Percentiles rank a stretch among this genome's conserved stretches.
phyloP scores from a whole-genome alignment of 2,797 vertebrate genomes.

The Telmatherina bonti region DNA sequence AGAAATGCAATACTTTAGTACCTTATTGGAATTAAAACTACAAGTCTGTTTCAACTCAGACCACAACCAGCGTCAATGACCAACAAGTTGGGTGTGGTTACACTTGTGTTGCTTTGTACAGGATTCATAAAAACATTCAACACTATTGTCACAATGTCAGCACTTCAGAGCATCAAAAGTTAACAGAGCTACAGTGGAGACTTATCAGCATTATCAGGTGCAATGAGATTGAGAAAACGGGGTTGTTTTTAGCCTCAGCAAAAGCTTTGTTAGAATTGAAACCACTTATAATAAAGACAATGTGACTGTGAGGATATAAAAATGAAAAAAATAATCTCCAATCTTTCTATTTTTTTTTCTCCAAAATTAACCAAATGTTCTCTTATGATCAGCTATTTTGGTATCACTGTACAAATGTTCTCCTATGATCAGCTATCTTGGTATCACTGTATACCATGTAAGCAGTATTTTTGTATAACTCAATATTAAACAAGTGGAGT shows the following conservation, averaged over 20 bases:
- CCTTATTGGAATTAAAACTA: slow-evolving; percentile 2
- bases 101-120: slow-evolving; percentile 3
- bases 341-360: no score
- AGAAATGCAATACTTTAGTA: slow-evolving; percentile 4
- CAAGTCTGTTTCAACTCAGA: slow-evolving; percentile 11
- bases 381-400: no score
- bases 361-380: not conserved
- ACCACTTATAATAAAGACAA: not conserved
- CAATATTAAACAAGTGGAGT: not conserved
- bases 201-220: not conserved
- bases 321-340: not conserved
- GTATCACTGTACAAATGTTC: no score
- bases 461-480: not conserved
- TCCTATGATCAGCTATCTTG: not conserved
- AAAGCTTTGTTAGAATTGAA: not conserved
- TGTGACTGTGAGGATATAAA: not conserved
- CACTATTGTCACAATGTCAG: slow-evolving; percentile 7
- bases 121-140: slow-evolving; percentile 19
- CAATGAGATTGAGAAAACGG: not conserved
- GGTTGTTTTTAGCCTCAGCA: not conserved
- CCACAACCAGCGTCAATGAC: slow-evolving; percentile 22
- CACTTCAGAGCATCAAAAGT: not conserved
- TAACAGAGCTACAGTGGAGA: not conserved
- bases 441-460: not conserved
- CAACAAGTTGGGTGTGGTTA: slow-evolving; percentile 11